Evolutionary conservation across 2,113 vertebrate species (phyloP), one percentile per base, ranked within the genome.

Genomic region (Dinomys branickii): DNA sequence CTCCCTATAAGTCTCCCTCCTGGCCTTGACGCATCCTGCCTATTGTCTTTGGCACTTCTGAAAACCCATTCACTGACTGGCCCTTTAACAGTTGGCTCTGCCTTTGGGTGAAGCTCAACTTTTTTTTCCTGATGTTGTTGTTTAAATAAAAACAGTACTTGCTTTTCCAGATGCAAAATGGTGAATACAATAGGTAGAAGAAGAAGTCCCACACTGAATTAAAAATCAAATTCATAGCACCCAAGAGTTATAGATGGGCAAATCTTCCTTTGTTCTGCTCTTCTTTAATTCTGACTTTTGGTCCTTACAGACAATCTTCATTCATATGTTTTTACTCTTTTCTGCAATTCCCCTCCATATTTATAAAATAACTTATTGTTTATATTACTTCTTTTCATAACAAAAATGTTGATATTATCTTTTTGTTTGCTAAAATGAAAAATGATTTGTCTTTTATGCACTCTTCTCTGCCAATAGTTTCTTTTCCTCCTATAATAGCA

Each of bases 21-120:
- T 94, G 96, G 94, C 85, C 77, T 89, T 50, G 11, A 75, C 78
- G 19, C 88, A 30, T 65, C 67, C 83, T 86, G 56, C 75, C 93
- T 94, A 91, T 93, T 96, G 94, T 96, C 65, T 82, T 96, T 97
- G 93, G 95, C 91, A 89, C 59, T 89, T 95, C 80, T 69, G 78
- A 93, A 93, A 33, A 56, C 65, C 91, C 82, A 58, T 92, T 96
- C 82, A 92, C 90, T 71, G 52, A 11, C 54, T 92, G 71, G 50
- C n/a, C 17, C 58, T 95, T 90, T 73, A 93, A 63, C 41, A 69
- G 58, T 22, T 93, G 93, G 54, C 78, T 83, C 75, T 97, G 33
- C 28, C 50, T 16, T 80, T 82, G 63, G 54, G 67, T 83, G 73
- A 93, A 94, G 78, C 90, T 95, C 65, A 47, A 47, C 41, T 83